Evolutionary conservation across 37 sponge, comb jelly and placozoan genomes (phyloP).

Genomic region (Haliclona indistincta): DNA sequence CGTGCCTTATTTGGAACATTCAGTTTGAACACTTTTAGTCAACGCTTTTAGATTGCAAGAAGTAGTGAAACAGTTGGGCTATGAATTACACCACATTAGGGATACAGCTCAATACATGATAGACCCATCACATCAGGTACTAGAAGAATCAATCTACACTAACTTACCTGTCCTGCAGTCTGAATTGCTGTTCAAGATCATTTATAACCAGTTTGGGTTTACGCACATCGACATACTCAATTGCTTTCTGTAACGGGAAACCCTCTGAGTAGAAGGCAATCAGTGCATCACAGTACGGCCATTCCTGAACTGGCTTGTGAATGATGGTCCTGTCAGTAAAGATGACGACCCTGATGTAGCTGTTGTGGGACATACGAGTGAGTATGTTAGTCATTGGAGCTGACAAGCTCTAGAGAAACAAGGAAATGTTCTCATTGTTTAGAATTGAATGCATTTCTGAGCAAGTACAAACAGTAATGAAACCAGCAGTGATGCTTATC

Average conservation of each 20-base stretch:
- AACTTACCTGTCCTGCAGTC: slow-evolving; percentile 79
- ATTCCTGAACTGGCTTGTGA: slow-evolving; percentile 73
- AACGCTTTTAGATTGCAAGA: too few species aligned
- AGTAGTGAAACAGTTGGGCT: too few species aligned
- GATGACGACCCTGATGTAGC: slow-evolving; percentile 63
- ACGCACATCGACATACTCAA: slow-evolving; percentile 80
- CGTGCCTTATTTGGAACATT: too few species aligned
- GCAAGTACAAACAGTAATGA: too few species aligned
- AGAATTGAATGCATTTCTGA: too few species aligned
- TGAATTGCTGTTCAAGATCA: slow-evolving; percentile 84
- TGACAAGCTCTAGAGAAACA: slow-evolving; percentile 52
- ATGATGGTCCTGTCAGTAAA: slow-evolving; percentile 81
- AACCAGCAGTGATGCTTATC: too few species aligned
- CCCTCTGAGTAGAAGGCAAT: slow-evolving; percentile 89
- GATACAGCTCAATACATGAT: too few species aligned
- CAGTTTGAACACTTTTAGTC: too few species aligned
- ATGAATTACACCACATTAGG: too few species aligned
- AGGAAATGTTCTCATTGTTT: background rate
- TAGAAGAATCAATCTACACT: background rate
- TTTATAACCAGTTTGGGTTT: slow-evolving; percentile 82
- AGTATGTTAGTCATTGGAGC: slow-evolving; percentile 88
- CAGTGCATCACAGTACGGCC: slow-evolving; percentile 86
- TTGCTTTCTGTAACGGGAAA: slow-evolving; percentile 78
- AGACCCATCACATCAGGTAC: background rate
- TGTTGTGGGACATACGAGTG: slow-evolving; percentile 41